phyloP scores from a whole-genome alignment of 2,113 vertebrate genomes.

The Pygoscelis antarcticus region DNA sequence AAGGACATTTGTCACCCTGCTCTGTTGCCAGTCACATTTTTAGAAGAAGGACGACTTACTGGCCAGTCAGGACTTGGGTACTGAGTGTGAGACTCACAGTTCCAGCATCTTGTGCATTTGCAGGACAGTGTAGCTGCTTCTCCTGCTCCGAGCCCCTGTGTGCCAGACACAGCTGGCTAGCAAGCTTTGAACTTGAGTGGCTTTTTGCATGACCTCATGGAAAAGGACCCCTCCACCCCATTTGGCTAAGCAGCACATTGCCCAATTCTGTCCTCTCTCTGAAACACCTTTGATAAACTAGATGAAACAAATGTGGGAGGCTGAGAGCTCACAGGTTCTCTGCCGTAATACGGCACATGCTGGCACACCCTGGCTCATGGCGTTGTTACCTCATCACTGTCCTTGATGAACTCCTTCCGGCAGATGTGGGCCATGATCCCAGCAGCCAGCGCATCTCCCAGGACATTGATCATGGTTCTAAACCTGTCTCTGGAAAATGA shows the following conservation, averaged over 20 bases:
- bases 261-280: neutral
- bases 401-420: slow-evolving; percentile 92
- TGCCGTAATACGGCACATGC: fast-evolving
- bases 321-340: neutral
- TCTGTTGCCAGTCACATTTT: neutral
- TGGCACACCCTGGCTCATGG: neutral
- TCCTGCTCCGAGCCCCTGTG: neutral
- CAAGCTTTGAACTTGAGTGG: neutral
- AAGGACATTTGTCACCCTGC: neutral
- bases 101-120: neutral
- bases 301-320: neutral
- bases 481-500: slow-evolving; percentile 88
- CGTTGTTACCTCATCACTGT: slow-evolving; percentile 83
- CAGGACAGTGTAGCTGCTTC: neutral
- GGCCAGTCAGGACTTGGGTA: neutral
- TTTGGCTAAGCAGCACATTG: neutral
- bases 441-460: slow-evolving; percentile 92
- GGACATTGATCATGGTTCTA: slow-evolving; percentile 97
- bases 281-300: neutral
- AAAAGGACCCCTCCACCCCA: neutral
- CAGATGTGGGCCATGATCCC: slow-evolving; percentile 98
- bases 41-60: neutral
- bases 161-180: neutral
- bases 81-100: neutral
- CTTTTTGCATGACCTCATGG: neutral